These are phyloP conservation scores for Acronicta aceris DNA, from an alignment of 2,888 invertebrate species.

Conservation along the genomic window DNA sequence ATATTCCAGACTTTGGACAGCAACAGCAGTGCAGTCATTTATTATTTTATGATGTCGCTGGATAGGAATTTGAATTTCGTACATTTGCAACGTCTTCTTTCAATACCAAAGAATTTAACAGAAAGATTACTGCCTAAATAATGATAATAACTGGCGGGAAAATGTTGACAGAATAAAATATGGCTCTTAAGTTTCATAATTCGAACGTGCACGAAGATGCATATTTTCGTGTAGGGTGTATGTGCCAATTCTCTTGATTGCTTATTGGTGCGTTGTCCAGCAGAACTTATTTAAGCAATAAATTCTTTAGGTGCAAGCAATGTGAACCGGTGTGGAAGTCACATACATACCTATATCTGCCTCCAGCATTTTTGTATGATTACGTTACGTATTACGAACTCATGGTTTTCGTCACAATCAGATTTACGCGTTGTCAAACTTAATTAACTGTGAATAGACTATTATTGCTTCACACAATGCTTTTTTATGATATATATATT, in stretches of 20 bases:
- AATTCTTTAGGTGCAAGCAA: conserved; percentile 39
- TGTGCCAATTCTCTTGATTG: conserved; percentile 24
- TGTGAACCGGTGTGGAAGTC: conserved; percentile 44
- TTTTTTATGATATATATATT: conserved; percentile 45
- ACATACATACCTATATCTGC: conserved; percentile 34
- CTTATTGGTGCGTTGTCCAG: conserved; percentile 12
- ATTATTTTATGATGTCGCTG: too few species aligned
- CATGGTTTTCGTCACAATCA: conserved; percentile 48
- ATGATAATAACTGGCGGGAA: too few species aligned
- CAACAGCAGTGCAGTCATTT: too few species aligned
- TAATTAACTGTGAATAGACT: conserved; percentile 56
- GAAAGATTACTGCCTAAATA: too few species aligned
- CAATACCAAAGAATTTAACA: too few species aligned
- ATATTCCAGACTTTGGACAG: too few species aligned
- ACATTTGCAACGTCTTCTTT: too few species aligned
- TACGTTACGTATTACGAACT: conserved; percentile 43
- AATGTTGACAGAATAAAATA: too few species aligned
- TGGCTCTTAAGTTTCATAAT: too few species aligned
- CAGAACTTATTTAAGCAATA: conserved; percentile 53
- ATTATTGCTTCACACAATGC: conserved; percentile 50
- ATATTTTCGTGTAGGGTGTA: neutral
- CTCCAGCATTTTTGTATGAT: conserved; percentile 50
- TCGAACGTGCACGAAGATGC: conserved; percentile 1
- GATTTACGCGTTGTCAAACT: conserved; percentile 39
- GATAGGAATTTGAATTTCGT: too few species aligned